Conservation (phyloP, 2,113 vertebrate species). For the Ctenodactylus gundi region DNA sequence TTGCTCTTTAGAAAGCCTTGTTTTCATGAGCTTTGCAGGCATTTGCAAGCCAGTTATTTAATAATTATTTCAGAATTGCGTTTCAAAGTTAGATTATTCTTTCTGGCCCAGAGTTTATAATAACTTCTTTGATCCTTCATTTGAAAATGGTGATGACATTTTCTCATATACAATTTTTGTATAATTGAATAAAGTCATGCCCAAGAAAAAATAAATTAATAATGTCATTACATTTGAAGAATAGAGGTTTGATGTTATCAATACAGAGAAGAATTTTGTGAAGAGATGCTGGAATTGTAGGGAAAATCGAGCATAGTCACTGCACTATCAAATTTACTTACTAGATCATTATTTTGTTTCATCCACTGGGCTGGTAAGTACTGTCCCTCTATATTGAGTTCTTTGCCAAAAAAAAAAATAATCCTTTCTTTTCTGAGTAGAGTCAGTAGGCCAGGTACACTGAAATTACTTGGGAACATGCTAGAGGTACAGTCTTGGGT, state of each 20-base stretch:
- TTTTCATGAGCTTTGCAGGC: neutral
- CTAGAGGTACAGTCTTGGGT: neutral
- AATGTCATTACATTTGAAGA: neutral
- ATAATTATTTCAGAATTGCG: slow-evolving; percentile 6
- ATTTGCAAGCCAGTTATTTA: neutral
- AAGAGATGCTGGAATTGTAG: neutral
- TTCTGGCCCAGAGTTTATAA: neutral
- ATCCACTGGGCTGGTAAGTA: neutral
- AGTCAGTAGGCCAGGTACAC: neutral
- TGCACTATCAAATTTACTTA: neutral
- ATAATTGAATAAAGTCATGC: neutral
- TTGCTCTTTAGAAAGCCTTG: neutral
- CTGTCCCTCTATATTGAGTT: neutral
- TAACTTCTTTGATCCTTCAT: neutral
- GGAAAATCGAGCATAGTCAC: neutral
- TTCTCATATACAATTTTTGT: neutral
- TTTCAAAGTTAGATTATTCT: slow-evolving; percentile 12
- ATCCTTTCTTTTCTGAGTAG: neutral
- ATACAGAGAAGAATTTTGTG: neutral
- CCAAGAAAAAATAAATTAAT: neutral
- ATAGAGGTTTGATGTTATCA: neutral
- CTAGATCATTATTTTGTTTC: neutral
- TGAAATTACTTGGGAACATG: neutral
- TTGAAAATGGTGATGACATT: neutral
- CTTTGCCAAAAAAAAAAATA: no score